Percentiles rank a stretch among this genome's conserved stretches.
Conservation (phyloP, 2,888 invertebrate species). For the Tetranychus truncatus region DNA sequence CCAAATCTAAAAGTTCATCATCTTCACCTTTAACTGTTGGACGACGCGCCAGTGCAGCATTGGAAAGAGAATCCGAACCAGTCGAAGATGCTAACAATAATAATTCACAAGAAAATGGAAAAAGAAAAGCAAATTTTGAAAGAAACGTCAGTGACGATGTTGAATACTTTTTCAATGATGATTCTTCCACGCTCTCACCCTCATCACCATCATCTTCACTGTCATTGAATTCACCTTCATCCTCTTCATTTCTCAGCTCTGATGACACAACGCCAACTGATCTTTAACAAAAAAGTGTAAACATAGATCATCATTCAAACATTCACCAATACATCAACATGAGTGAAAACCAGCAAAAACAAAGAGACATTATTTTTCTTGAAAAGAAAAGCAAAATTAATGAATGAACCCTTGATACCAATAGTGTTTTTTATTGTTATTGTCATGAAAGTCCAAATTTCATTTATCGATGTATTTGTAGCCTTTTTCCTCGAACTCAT, state of each 20-base stretch:
- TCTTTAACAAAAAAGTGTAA: background rate
- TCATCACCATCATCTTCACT: background rate
- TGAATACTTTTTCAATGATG: background rate
- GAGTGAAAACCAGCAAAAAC: background rate
- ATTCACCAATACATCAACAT: background rate
- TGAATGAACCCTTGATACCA: too few species aligned
- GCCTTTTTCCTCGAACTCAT: too few species aligned
- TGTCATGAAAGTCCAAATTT: too few species aligned
- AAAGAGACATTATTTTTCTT: too few species aligned
- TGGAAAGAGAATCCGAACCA: background rate
- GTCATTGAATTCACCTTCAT: background rate
- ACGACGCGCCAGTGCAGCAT: background rate
- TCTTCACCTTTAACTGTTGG: too few species aligned
- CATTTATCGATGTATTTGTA: too few species aligned
- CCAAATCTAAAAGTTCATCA: background rate
- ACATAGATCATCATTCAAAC: background rate
- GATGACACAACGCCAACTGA: background rate
- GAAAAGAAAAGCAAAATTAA: too few species aligned
- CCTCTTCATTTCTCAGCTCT: background rate
- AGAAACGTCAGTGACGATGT: background rate
- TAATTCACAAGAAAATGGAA: background rate
- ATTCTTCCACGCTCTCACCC: background rate
- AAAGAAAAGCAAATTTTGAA: background rate
- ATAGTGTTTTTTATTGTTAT: too few species aligned
- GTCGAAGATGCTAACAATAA: background rate